A percentile compares a stretch with the other conserved stretches of the same genome.
phyloP scores from a whole-genome alignment of 2,113 vertebrate species.

The Raja brachyura region DNA sequence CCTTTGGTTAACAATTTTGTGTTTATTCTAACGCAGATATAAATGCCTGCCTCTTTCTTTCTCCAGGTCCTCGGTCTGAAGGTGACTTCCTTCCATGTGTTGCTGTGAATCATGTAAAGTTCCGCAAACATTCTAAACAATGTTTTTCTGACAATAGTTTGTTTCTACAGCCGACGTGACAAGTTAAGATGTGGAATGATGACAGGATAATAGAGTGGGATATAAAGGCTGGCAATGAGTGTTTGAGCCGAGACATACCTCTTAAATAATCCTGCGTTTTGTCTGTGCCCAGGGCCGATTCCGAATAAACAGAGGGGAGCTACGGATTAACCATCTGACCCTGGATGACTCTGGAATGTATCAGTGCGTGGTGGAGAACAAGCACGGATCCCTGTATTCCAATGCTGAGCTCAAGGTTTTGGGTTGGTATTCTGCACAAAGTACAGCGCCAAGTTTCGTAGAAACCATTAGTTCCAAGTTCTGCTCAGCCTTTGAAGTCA shows the following conservation, averaged over 20 bases:
- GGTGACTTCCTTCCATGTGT: not conserved
- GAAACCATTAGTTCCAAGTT: no score
- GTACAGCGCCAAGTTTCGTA: not conserved
- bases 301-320: slow-evolving; percentile 56
- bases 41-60: not conserved
- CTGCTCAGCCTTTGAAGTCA: not conserved
- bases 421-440: slow-evolving; percentile 63
- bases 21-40: not conserved
- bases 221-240: no score
- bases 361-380: slow-evolving; percentile 90
- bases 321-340: slow-evolving; percentile 67
- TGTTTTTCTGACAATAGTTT: not conserved
- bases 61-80: not conserved
- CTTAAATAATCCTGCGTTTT: not conserved
- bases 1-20: not conserved
- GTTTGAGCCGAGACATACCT: no score
- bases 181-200: no score
- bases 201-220: no score
- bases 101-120: not conserved
- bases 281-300: not conserved
- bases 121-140: not conserved
- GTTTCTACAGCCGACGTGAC: not conserved
- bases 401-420: slow-evolving; percentile 86
- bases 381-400: slow-evolving; percentile 75
- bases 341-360: slow-evolving; percentile 87